phyloP scores from a whole-genome alignment of 2,888 invertebrate species.

The Conops quadrifasciatus region DNA sequence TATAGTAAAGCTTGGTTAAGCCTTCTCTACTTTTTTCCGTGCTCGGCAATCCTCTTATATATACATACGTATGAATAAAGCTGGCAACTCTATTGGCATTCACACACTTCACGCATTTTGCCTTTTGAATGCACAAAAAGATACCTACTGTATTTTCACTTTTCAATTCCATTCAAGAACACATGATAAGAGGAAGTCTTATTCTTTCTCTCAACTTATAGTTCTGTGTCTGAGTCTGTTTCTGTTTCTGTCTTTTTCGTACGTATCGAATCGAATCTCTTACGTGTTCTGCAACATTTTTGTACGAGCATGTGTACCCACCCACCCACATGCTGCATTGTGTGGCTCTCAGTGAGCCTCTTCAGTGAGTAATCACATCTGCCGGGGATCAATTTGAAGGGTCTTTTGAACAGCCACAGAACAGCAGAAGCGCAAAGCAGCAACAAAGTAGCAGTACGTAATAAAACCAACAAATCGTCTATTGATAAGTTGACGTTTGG shows the following conservation, averaged over 20 bases:
- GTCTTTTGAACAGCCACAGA: neutral
- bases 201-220: neutral
- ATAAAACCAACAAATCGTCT: neutral
- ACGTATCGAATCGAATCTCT: neutral
- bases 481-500: constrained; percentile 33
- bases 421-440: neutral
- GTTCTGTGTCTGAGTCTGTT: neutral
- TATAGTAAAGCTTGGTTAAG: no score
- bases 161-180: constrained; percentile 17
- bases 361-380: constrained; percentile 28
- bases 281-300: no score
- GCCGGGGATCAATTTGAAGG: constrained; percentile 29
- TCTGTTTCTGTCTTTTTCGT: neutral
- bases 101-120: constrained; percentile 10
- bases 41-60: no score
- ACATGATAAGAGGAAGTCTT: neutral
- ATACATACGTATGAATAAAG: no score
- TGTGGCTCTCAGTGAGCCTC: neutral
- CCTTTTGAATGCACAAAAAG: constrained; percentile 14
- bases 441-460: no score
- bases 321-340: no score
- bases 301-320: no score
- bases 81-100: neutral
- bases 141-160: constrained; percentile 19
- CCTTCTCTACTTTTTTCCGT: no score